These are phyloP conservation scores for Agrotis ipsilon DNA, from an alignment of 2,888 invertebrate species.

Conservation along the genomic window DNA sequence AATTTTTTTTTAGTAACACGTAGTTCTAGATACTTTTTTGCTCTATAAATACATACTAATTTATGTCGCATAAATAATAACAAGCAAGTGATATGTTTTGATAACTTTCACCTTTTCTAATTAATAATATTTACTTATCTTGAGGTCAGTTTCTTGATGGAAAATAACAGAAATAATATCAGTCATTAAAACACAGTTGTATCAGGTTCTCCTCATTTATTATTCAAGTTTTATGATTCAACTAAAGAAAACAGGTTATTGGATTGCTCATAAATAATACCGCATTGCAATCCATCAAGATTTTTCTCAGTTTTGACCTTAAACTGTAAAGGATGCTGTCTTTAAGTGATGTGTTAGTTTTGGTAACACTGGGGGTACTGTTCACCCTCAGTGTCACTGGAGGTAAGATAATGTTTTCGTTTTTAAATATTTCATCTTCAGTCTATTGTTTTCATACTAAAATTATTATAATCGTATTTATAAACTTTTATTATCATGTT, in stretches of 20 bases:
- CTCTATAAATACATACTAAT: not conserved
- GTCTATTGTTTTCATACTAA: not conserved
- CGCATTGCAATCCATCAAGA: constrained; percentile 18
- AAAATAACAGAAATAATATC: constrained; percentile 52
- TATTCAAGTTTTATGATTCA: constrained; percentile 47
- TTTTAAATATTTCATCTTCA: not conserved
- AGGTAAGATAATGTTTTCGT: constrained; percentile 31
- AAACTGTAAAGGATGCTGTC: constrained; percentile 31
- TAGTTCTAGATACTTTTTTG: constrained; percentile 12
- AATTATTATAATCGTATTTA: not conserved
- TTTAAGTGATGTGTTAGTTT: constrained; percentile 54
- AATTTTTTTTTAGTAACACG: constrained; percentile 4
- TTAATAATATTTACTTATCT: constrained; percentile 21
- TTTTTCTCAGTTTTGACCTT: constrained; percentile 16
- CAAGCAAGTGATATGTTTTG: constrained; percentile 36
- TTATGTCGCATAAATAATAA: constrained; percentile 31
- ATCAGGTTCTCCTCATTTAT: constrained; percentile 38
- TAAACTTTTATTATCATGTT: too few relatives aligned
- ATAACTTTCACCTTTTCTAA: constrained; percentile 53
- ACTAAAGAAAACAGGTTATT: constrained; percentile 46
- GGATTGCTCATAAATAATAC: constrained; percentile 31
- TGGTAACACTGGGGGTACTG: constrained; percentile 48
- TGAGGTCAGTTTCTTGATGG: constrained; percentile 44
- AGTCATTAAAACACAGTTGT: constrained; percentile 5
- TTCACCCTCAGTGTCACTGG: constrained; percentile 43